Evolutionary conservation across 2,113 vertebrate genomes (phyloP), one percentile per base, ranked within the genome.

Genomic region (Carassius carassius): DNA sequence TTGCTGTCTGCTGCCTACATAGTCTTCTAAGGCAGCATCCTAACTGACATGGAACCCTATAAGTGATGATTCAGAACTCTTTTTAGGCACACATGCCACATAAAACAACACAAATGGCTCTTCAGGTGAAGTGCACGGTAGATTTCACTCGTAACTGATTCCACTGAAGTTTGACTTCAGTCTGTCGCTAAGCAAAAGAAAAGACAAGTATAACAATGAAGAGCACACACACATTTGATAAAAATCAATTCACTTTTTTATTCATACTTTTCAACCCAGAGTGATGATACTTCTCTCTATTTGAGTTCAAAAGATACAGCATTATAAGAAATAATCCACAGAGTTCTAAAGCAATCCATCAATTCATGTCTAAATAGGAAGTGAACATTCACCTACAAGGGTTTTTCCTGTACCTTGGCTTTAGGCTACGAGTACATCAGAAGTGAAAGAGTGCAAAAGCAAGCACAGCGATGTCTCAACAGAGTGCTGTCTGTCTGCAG

Each of bases 401-500:
- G 23, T 62, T 23, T 23, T 63, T 49, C 58, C 13, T 47, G 78
- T 65, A 65, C 37, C 5, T 63, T 17, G 8, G 37, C 78, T 80
- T 47, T 29, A 80, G 78, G 60, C 58, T 62, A 80, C 0, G 23
- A 63, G n/a, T 80, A 29, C 3, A 88, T 77, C 67, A 86, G 77
- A 73, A 54, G 69, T 54, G 41, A 17, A 78, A 76, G 14, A 58
- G 44, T 60, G 47, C 70, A 72, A 78, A 70, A 84, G 72, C 77
- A 84, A 84, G 78, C 47, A 37, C 35, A 51, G 60, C 58, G 51
- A 37, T 80, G 69, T 83, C 74, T 60, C 47, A 81, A 73, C 23
- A 44, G 29, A 47, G 70, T 63, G 74, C 51, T 72, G 82, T 84
- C 69, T 84, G 84, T 76, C 62, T 88, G 72, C 44, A 72, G 29